A percentile compares a stretch with the other conserved stretches of the same genome.
Conservation (phyloP, 2,888 invertebrate genomes). For the Helleia helle region DNA sequence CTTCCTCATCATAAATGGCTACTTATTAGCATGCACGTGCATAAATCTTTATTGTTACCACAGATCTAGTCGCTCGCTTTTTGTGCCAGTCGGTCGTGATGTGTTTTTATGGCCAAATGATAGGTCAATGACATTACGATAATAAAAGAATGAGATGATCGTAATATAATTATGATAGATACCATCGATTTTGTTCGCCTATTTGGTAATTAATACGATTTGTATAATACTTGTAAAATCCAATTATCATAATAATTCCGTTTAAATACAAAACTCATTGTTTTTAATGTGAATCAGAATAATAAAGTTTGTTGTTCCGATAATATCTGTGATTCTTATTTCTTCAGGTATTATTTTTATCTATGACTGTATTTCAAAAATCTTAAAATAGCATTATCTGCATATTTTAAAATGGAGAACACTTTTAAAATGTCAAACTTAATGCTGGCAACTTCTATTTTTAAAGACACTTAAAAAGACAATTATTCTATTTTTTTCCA, state of each 20-base stretch:
- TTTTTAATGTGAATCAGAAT: background rate
- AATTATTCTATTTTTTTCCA: background rate
- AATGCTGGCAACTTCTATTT: too few species aligned
- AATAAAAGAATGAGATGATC: constrained; percentile 3
- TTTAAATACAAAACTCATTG: background rate
- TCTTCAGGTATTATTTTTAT: too few species aligned
- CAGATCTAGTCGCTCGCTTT: background rate
- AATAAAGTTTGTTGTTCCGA: background rate
- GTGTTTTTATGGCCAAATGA: background rate
- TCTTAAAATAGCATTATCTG: too few species aligned
- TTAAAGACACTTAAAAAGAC: too few species aligned
- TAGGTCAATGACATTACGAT: background rate
- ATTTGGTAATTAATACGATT: background rate
- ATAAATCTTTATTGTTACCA: constrained; percentile 3
- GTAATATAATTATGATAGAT: constrained; percentile 4
- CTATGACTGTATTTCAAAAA: too few species aligned
- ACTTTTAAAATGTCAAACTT: too few species aligned
- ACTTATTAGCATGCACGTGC: constrained; percentile 4
- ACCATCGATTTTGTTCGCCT: constrained; percentile 1
- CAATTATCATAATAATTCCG: background rate
- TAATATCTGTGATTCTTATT: background rate
- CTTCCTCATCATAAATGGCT: constrained; percentile 1
- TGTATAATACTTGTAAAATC: background rate
- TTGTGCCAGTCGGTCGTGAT: background rate
- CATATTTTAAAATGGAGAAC: too few species aligned